Conservation (phyloP, 1,140 invertebrate genomes). For the Tribolium castaneum region DNA sequence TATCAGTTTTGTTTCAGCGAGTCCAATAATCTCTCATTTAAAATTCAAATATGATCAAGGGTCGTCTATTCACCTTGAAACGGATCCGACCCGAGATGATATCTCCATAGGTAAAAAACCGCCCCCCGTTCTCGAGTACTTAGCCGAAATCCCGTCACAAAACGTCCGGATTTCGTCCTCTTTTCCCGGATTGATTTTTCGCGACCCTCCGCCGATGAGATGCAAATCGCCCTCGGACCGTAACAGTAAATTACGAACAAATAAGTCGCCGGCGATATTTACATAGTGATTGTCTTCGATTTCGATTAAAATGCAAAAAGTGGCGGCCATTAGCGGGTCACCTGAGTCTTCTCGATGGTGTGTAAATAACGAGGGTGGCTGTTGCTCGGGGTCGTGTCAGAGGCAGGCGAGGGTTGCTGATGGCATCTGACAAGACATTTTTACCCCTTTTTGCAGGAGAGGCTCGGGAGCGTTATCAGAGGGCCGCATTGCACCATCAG, state of each 20-base stretch:
- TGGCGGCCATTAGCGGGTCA: constrained; percentile 8
- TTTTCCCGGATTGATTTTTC: constrained; percentile 10
- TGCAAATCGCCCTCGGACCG: constrained; percentile 26
- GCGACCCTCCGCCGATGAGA: neutral
- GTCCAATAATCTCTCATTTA: constrained; percentile 11
- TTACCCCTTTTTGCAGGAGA: constrained; percentile 30
- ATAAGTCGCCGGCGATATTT: constrained; percentile 18
- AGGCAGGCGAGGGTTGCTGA: constrained; percentile 8
- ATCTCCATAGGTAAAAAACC: neutral
- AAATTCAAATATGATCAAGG: constrained; percentile 21
- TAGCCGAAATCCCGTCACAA: neutral
- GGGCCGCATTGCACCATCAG: constrained; percentile 27
- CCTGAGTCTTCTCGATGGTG: neutral
- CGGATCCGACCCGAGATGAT: neutral
- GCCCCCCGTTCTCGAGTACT: neutral
- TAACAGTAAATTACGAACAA: constrained; percentile 39
- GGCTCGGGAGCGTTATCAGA: neutral
- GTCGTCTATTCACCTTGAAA: constrained; percentile 13
- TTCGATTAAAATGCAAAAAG: constrained; percentile 39
- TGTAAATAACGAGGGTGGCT: neutral
- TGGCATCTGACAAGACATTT: constrained; percentile 41
- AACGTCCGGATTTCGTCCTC: no score
- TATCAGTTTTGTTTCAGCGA: constrained; percentile 13
- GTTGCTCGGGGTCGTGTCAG: neutral
- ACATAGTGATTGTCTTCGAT: constrained; percentile 31